Conservation (phyloP, 53 echinoderm and acorn worm species). For the Paelopatides confundens region DNA sequence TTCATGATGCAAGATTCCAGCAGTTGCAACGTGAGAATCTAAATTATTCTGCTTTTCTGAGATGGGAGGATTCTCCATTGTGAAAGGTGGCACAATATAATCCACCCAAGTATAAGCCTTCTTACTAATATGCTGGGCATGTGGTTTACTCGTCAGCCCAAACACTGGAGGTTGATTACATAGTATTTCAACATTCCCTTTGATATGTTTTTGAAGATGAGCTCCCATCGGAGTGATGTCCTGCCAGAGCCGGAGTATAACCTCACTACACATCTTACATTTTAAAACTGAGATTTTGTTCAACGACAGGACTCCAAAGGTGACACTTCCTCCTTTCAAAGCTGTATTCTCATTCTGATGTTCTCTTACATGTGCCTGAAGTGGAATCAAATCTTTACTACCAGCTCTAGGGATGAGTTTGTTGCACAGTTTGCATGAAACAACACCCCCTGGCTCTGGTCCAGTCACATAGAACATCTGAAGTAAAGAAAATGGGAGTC, state of each 20-base stretch:
- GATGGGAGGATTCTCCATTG: slow-evolving; percentile 75
- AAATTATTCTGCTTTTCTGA: slow-evolving; percentile 68
- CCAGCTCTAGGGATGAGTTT: slow-evolving; percentile 17
- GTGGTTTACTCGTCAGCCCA: slow-evolving; percentile 19
- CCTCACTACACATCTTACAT: slow-evolving; percentile 17
- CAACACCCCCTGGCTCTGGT: slow-evolving; percentile 39
- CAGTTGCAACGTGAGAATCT: slow-evolving; percentile 61
- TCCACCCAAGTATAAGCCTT: slow-evolving; percentile 87
- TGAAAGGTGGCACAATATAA: slow-evolving; percentile 89
- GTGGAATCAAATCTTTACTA: slow-evolving; percentile 18
- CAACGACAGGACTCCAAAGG: slow-evolving; percentile 19
- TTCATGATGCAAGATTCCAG: slow-evolving; percentile 63
- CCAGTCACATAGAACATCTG: slow-evolving; percentile 38
- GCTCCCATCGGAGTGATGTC: slow-evolving; percentile 33
- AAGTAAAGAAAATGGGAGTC: slow-evolving; percentile 32
- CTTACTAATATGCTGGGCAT: slow-evolving; percentile 40
- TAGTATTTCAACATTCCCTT: slow-evolving; percentile 26
- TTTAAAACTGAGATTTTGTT: slow-evolving; percentile 12
- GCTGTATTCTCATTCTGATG: slow-evolving; percentile 30
- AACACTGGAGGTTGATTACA: slow-evolving; percentile 21
- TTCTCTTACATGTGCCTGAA: slow-evolving; percentile 41
- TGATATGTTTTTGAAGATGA: slow-evolving; percentile 30
- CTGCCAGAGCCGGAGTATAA: slow-evolving; percentile 15
- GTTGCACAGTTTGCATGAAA: slow-evolving; percentile 43
- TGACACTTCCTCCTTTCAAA: slow-evolving; percentile 14